Percentiles rank a stretch among this genome's conserved stretches.
Evolutionary conservation across 2,113 vertebrate species (phyloP).

Genomic region (Ardeotis arabs): DNA sequence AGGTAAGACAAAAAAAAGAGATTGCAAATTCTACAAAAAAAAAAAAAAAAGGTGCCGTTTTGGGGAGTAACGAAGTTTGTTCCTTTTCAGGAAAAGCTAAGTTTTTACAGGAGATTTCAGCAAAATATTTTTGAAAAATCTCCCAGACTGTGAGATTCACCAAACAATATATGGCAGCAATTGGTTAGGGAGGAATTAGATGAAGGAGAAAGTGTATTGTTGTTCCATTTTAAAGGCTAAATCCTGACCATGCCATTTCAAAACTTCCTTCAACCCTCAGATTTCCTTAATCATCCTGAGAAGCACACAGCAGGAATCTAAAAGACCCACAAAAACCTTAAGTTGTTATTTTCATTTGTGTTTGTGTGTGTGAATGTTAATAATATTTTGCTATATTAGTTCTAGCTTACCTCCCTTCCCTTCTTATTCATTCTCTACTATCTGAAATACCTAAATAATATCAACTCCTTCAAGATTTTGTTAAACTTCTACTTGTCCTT

Average conservation of each 20-base stretch:
- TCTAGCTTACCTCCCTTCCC: background rate
- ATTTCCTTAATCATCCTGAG: background rate
- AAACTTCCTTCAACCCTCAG: background rate
- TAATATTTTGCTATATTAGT: background rate
- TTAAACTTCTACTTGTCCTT: background rate
- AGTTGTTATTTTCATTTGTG: background rate
- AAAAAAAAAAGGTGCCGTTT: background rate
- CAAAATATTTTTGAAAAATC: background rate
- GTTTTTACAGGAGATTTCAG: background rate
- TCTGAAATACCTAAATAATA: background rate
- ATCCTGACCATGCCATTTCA: background rate
- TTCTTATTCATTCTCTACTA: background rate
- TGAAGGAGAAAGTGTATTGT: background rate
- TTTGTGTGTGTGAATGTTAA: background rate
- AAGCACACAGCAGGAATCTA: background rate
- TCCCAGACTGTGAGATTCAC: background rate
- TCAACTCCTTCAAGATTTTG: background rate
- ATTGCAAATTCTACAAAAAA: too few species aligned
- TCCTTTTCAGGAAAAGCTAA: background rate
- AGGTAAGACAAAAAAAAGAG: background rate
- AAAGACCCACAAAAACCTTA: background rate
- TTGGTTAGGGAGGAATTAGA: background rate
- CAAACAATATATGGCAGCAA: background rate
- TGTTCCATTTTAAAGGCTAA: background rate
- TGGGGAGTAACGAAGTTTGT: background rate